Evolutionary conservation across 2,113 vertebrate species (phyloP), one percentile per base, ranked within the genome.

Genomic region (Pangasianodon hypophthalmus): DNA sequence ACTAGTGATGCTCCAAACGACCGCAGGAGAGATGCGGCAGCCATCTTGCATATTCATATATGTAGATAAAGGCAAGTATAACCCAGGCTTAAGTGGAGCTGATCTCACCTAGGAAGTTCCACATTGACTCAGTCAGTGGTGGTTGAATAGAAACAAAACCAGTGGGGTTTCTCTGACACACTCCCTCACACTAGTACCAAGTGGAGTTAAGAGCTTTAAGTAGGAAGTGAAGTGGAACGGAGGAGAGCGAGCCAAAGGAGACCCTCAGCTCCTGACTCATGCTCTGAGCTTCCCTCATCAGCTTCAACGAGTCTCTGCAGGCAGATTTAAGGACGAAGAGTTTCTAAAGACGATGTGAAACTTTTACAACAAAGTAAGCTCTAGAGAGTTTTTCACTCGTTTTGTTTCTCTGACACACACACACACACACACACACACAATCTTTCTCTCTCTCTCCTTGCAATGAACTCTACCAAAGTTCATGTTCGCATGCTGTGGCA

Each of bases 181-280:
- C 69, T 77, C 32, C 69, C 21, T 54, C 85, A 10, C 85, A 37
- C 69, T 52, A 77, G 85, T 13, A 87, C 85, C 32, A 9, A 58
- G 67, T 56, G 50, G 69, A 58, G 69, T 58, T 58, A 87, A 87
- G 84, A 86, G 84, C 64, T 69, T 86, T 86, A 69, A 88, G 48
- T 71, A 71, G 62, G 48, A 83, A 87, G 89, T 87, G 85, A 92
- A 93, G 89, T 93, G 90, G 89, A 89, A 93, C 48, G 60, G 77
- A 93, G 90, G 84, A 67, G 88, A 90, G 56, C 8, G 88, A 92
- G 92, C 86, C 87, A 91, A 92, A 86, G 90, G 92, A 83, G 92
- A 93, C 41, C 79, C n/a, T 52, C 41, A 16, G 69, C 67, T 85
- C 37, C 73, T 82, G 60, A 67, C 46, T 86, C 88, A 8, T 46